Evolutionary conservation across 2,888 invertebrate genomes (phyloP).

Genomic region (Hypercompe scribonia): DNA sequence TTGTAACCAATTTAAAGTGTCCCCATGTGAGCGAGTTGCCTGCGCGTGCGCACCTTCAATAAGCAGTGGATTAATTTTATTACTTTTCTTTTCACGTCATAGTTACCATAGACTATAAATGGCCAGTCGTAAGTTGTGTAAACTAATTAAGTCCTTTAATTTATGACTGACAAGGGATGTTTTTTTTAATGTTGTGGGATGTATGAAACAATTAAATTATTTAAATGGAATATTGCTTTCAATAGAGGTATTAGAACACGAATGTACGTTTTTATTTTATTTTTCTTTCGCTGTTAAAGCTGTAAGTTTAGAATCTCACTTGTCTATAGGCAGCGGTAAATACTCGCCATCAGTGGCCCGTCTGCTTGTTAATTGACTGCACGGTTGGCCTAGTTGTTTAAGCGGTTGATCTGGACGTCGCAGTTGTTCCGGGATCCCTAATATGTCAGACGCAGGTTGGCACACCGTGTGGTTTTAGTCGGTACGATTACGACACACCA

Average conservation of each 20-base stretch:
- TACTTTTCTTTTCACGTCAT: conserved; percentile 21
- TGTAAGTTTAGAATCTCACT: too few species aligned
- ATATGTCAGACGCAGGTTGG: too few species aligned
- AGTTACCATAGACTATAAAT: conserved; percentile 14
- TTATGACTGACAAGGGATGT: conserved; percentile 6
- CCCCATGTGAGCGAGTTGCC: conserved; percentile 19
- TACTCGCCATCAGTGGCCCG: too few species aligned
- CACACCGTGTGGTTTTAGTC: too few species aligned
- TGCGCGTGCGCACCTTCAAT: conserved; percentile 24
- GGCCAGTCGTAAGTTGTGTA: conserved; percentile 7
- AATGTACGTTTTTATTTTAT: background rate
- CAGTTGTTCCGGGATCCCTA: too few species aligned
- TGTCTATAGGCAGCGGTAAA: too few species aligned
- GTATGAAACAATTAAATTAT: background rate
- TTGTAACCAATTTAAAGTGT: conserved; percentile 53
- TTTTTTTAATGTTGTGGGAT: background rate
- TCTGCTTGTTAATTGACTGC: too few species aligned
- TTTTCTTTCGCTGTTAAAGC: too few species aligned
- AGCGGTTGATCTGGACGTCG: too few species aligned
- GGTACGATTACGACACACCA: too few species aligned
- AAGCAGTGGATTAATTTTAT: conserved; percentile 20
- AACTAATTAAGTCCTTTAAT: conserved; percentile 7
- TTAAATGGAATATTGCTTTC: background rate
- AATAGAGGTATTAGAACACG: background rate
- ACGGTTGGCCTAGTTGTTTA: too few species aligned